These are phyloP conservation scores for Drosophila biarmipes DNA, from an alignment of 1,140 invertebrate genomes.

Conservation along the genomic window DNA sequence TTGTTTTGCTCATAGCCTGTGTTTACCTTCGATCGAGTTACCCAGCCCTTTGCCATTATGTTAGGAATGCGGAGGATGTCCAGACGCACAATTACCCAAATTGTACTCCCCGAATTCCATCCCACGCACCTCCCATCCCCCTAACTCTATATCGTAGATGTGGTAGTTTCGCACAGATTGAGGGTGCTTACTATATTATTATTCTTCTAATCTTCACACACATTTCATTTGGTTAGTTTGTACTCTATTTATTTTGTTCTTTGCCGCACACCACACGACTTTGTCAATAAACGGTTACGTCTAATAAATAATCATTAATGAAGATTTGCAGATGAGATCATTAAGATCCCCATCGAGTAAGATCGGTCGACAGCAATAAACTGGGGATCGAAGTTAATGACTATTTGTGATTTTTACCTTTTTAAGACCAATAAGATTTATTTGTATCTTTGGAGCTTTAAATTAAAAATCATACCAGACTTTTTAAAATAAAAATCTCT, in stretches of 20 bases:
- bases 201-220: slow-evolving; percentile 42
- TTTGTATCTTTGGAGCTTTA: too few species aligned
- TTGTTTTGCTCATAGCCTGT: slow-evolving; percentile 47
- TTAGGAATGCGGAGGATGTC: slow-evolving; percentile 51
- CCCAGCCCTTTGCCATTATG: slow-evolving; percentile 45
- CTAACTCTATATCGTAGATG: slow-evolving; percentile 7
- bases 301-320: slow-evolving; percentile 43
- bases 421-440: too few species aligned
- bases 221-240: slow-evolving; percentile 52
- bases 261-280: slow-evolving; percentile 45
- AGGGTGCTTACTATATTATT: slow-evolving; percentile 46
- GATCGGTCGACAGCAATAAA: slow-evolving; percentile 48
- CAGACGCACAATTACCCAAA: slow-evolving; percentile 48
- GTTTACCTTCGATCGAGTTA: slow-evolving; percentile 5
- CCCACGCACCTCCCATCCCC: not conserved
- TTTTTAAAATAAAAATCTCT: too few species aligned
- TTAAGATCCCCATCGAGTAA: slow-evolving; percentile 9
- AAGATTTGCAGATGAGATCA: slow-evolving; percentile 35
- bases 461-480: too few species aligned
- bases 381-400: not conserved
- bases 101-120: slow-evolving; percentile 12
- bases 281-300: slow-evolving; percentile 62
- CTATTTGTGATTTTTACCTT: too few species aligned
- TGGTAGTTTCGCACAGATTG: slow-evolving; percentile 29
- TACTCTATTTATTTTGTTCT: slow-evolving; percentile 56